These are phyloP conservation scores for Rhagologus leucostigma DNA, from an alignment of 2,113 vertebrate genomes.

Conservation along the genomic window DNA sequence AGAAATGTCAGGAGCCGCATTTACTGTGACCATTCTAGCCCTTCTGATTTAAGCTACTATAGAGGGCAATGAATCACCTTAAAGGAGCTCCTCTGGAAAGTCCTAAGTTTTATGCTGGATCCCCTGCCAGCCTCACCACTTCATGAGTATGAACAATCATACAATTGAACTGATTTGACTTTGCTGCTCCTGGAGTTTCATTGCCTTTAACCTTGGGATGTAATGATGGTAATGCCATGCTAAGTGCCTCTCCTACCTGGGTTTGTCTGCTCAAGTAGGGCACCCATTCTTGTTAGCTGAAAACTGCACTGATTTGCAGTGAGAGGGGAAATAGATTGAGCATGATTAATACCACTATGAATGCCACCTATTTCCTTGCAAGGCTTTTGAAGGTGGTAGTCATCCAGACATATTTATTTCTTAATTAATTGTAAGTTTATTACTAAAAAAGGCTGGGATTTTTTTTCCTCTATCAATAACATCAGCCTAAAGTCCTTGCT, in stretches of 20 bases:
- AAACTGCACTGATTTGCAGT: conserved; percentile 75
- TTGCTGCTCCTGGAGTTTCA: conserved; percentile 80
- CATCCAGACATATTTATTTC: conserved; percentile 27
- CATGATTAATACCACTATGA: conserved; percentile 65
- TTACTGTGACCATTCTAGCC: conserved; percentile 74
- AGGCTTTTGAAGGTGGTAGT: conserved; percentile 38
- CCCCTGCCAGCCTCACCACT: conserved; percentile 75
- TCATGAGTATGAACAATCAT: conserved; percentile 78
- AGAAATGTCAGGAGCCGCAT: conserved; percentile 71
- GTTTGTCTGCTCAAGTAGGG: conserved; percentile 72
- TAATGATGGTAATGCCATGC: conserved; percentile 75
- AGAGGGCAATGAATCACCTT: conserved; percentile 83
- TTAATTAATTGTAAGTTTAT: conserved; percentile 55
- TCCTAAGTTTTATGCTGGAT: conserved; percentile 74
- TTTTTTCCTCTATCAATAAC: accelerated
- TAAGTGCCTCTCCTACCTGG: conserved; percentile 74
- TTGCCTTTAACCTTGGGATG: conserved; percentile 76
- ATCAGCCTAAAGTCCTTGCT: not conserved
- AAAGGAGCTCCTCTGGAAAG: conserved; percentile 76
- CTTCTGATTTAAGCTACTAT: conserved; percentile 77
- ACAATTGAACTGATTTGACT: conserved; percentile 85
- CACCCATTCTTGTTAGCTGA: conserved; percentile 79
- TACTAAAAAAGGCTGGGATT: not conserved
- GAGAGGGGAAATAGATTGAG: conserved; percentile 62
- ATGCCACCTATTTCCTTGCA: conserved; percentile 63